These are phyloP conservation scores for Archocentrus centrarchus DNA, from an alignment of 2,113 vertebrate genomes.

Conservation along the genomic window DNA sequence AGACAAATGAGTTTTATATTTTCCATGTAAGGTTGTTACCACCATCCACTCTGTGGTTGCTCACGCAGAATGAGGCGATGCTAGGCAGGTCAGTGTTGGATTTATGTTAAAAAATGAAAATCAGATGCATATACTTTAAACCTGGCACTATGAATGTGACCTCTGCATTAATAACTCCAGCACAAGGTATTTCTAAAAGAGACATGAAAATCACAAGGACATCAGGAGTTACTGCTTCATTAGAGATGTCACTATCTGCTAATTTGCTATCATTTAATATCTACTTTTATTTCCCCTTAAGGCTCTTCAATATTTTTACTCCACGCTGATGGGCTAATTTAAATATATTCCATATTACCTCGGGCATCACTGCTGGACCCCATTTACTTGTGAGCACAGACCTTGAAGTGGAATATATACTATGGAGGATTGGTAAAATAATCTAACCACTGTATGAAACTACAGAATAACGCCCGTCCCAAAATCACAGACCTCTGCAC, in stretches of 20 bases:
- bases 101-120: not conserved
- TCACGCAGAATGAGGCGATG: not conserved
- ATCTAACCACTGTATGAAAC: not conserved
- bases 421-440: not conserved
- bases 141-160: not conserved
- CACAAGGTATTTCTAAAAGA: not conserved
- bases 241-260: not conserved
- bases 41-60: not conserved
- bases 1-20: constrained; percentile 2
- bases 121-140: not conserved
- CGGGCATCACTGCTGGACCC: too few species aligned
- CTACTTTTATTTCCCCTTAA: not conserved
- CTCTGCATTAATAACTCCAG: not conserved
- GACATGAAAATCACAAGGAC: not conserved
- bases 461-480: not conserved
- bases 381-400: too few species aligned
- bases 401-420: not conserved
- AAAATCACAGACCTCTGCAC: not conserved
- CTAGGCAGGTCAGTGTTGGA: not conserved
- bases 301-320: not conserved
- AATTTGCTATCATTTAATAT: not conserved
- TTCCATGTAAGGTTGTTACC: constrained; percentile 30
- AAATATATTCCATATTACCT: not conserved
- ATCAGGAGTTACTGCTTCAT: not conserved
- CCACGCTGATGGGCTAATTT: not conserved